Percentiles rank a stretch among this genome's conserved stretches.
phyloP scores from a whole-genome alignment of 2,113 vertebrate genomes.

The Scophthalmus maximus region DNA sequence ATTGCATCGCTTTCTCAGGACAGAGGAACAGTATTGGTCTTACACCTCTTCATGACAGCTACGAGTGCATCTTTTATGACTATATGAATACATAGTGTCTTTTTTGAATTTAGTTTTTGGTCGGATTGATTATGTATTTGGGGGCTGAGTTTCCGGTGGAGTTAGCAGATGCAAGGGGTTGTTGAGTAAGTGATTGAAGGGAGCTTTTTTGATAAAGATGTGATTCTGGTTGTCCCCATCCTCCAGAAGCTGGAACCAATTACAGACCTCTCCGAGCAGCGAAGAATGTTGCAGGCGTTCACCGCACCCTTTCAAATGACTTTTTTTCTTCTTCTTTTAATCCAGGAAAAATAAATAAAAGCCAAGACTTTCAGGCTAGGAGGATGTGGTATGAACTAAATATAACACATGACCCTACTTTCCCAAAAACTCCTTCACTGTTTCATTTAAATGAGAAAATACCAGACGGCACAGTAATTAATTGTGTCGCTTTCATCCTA shows the following conservation, averaged over 20 bases:
- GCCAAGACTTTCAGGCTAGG: conserved; percentile 44
- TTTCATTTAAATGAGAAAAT: conserved; percentile 40
- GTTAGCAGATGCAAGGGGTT: not conserved
- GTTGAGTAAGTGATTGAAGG: conserved; percentile 11
- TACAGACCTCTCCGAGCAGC: conserved; percentile 70
- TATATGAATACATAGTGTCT: not conserved
- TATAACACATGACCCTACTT: conserved; percentile 64
- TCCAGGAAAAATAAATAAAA: conserved; percentile 45
- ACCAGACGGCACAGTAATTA: conserved; percentile 18
- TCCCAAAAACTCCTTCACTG: conserved; percentile 43
- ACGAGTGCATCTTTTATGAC: too few relatives aligned
- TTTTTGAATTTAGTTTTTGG: too few relatives aligned
- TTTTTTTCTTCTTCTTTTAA: conserved; percentile 35
- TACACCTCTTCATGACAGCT: not conserved
- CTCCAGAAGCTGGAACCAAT: conserved; percentile 78
- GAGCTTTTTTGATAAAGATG: conserved; percentile 65
- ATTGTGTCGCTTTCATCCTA: conserved; percentile 17
- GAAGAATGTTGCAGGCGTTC: conserved; percentile 73
- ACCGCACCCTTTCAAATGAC: conserved; percentile 66
- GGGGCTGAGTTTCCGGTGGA: not conserved
- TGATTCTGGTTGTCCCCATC: conserved; percentile 50
- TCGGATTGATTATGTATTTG: not conserved
- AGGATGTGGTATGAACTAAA: conserved; percentile 63
- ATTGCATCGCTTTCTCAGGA: conserved; percentile 30
- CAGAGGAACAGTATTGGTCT: conserved; percentile 1